Evolutionary conservation across 2,888 invertebrate species (phyloP), one percentile per base, ranked within the genome.

Genomic region (Pollenia angustigena): DNA sequence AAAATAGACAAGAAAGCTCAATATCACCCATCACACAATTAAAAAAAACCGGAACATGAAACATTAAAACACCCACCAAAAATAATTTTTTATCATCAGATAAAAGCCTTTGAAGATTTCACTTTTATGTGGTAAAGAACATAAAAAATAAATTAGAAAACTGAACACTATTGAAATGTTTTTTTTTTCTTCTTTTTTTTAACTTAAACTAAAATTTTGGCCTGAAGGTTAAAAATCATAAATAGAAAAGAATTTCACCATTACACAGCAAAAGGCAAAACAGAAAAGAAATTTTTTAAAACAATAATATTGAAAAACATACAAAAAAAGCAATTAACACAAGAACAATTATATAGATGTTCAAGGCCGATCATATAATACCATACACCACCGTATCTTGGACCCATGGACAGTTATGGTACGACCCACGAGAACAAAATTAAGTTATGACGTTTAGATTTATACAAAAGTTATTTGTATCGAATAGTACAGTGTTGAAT

Each of bases 131-230:
- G 50, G 60, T 40, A 69, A 78, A 14, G 23, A 12, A 46, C n/a
- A 66, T 6, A 42, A 60, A 60, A 60, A 42, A 23, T 16, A 42
- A 58, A 58, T 42, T 48, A 50, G 23, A 58, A 79, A 79, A 79
- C 10, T 50, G 50, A 68, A 69, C 42, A 42, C 3, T 69, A 69
- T 60, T 58, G 58, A 79, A 79, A 58, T 69, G 50, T 69, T 58
- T 69, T n/a, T n/a, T n/a, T n/a, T n/a, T n/a, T n/a, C n/a, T n/a
- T n/a, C n/a, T n/a, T n/a, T 14, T 18, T 42, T 18, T 32, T 32
- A 79, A 58, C 23, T 66, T 64, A 44, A 78, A 78, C 56, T 32
- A 48, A 66, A 46, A 68, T 56, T 23, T 56, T 11, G 9, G 48
- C 79, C 58, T 69, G 10, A n/a, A 58, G 58, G 48, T n/a, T 44